Evolutionary conservation across 2,113 vertebrate genomes (phyloP).

Genomic region (Platycercus adscitus): DNA sequence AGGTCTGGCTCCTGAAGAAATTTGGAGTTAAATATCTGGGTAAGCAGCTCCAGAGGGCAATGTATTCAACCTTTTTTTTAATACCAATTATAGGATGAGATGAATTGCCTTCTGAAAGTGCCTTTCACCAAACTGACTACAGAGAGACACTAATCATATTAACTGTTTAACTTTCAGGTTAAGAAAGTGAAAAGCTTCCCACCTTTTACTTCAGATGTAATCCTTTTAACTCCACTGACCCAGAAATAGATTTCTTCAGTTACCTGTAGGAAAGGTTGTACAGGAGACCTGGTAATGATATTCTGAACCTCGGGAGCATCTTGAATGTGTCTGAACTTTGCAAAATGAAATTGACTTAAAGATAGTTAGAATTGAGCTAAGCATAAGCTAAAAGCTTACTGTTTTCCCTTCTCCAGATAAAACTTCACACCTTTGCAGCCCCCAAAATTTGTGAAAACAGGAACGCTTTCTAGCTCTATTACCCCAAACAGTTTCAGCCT

Average conservation of each 20-base stretch:
- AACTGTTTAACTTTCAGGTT: neutral
- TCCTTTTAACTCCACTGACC: neutral
- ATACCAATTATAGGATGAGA: neutral
- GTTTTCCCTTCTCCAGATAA: neutral
- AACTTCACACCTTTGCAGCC: neutral
- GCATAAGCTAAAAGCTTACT: neutral
- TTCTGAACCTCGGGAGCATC: neutral
- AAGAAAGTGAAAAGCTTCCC: neutral
- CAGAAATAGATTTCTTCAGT: neutral
- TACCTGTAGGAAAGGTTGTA: rapidly evolving
- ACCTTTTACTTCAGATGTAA: neutral
- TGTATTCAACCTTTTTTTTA: neutral
- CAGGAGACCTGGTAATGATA: neutral
- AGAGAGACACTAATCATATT: neutral
- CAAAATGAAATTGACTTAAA: neutral
- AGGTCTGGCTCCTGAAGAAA: neutral
- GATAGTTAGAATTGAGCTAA: neutral
- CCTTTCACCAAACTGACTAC: neutral
- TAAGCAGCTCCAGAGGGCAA: neutral
- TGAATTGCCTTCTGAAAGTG: neutral
- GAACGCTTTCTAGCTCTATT: neutral
- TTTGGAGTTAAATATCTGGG: neutral
- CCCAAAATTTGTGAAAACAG: neutral
- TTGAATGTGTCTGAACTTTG: neutral
- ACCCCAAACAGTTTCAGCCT: neutral